A percentile compares a stretch with the other conserved stretches of the same genome.
Conservation (phyloP, 2,113 vertebrate genomes). For the Leucosticte australis region DNA sequence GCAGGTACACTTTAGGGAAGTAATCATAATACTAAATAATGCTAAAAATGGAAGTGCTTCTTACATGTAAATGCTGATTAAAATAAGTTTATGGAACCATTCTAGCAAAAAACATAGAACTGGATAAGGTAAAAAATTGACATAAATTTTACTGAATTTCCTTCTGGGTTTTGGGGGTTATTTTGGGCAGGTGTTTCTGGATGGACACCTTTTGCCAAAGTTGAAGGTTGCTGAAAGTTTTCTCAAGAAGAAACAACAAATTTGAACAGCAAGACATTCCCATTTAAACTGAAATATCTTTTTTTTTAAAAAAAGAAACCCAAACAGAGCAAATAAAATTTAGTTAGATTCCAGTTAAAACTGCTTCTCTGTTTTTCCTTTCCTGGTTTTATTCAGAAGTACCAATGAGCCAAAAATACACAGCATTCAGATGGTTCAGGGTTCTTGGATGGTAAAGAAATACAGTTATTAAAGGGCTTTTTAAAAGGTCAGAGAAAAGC, state of each 20-base stretch:
- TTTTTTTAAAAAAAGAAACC: neutral
- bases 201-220: neutral
- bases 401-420: neutral
- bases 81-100: neutral
- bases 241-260: neutral
- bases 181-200: neutral
- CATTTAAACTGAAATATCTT: neutral
- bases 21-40: neutral
- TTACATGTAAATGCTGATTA: neutral
- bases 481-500: slow-evolving; percentile 6
- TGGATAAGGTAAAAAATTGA: neutral
- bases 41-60: neutral
- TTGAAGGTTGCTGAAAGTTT: neutral
- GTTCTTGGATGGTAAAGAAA: slow-evolving; percentile 26
- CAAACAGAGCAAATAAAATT: neutral
- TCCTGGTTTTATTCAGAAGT: neutral
- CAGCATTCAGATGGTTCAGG: neutral
- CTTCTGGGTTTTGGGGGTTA: neutral
- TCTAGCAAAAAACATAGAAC: neutral
- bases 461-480: neutral
- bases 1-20: neutral
- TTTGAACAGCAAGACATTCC: neutral
- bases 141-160: neutral
- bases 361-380: neutral
- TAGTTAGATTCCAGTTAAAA: neutral